A percentile compares a stretch with the other conserved stretches of the same genome.
Evolutionary conservation across 2,113 vertebrate species (phyloP).

Genomic region (Xyliphius kryptos): DNA sequence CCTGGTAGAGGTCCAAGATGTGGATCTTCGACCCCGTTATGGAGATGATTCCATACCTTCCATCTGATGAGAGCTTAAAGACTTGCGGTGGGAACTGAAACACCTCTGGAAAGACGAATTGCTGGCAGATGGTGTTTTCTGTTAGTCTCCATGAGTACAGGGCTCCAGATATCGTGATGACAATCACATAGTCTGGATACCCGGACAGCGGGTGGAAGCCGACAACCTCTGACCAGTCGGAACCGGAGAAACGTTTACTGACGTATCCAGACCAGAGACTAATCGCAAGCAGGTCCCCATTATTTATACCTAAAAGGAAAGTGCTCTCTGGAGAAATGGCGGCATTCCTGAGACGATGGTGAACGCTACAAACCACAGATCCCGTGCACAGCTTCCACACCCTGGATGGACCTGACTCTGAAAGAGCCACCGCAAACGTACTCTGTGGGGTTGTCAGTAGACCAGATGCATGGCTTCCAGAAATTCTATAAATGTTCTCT

Average conservation of each 20-base stretch:
- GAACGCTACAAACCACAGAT: slow-evolving; percentile 59
- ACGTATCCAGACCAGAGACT: slow-evolving; percentile 68
- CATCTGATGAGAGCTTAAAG: slow-evolving; percentile 61
- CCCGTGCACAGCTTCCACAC: slow-evolving; percentile 66
- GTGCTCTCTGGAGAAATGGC: slow-evolving; percentile 65
- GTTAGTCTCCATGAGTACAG: slow-evolving; percentile 70
- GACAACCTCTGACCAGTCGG: slow-evolving; percentile 46
- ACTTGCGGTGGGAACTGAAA: slow-evolving; percentile 46
- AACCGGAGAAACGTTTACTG: slow-evolving; percentile 60
- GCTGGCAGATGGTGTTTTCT: slow-evolving; percentile 62
- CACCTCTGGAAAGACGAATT: slow-evolving; percentile 56
- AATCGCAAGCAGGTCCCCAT: slow-evolving; percentile 60
- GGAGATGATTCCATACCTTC: slow-evolving; percentile 57
- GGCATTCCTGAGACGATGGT: slow-evolving; percentile 50
- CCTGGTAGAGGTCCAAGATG: slow-evolving; percentile 54
- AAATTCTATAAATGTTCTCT: slow-evolving; percentile 57
- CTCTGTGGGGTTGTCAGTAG: slow-evolving; percentile 61
- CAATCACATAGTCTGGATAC: slow-evolving; percentile 64
- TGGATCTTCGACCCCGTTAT: slow-evolving; percentile 45
- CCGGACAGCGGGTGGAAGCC: slow-evolving; percentile 58
- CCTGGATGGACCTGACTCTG: slow-evolving; percentile 49
- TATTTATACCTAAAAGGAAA: slow-evolving; percentile 60
- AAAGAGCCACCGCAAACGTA: slow-evolving; percentile 61
- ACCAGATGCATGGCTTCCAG: slow-evolving; percentile 49
- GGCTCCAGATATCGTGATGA: slow-evolving; percentile 54